Evolutionary conservation across 2,888 invertebrate genomes (phyloP).

Genomic region (Mythimna lalbum): DNA sequence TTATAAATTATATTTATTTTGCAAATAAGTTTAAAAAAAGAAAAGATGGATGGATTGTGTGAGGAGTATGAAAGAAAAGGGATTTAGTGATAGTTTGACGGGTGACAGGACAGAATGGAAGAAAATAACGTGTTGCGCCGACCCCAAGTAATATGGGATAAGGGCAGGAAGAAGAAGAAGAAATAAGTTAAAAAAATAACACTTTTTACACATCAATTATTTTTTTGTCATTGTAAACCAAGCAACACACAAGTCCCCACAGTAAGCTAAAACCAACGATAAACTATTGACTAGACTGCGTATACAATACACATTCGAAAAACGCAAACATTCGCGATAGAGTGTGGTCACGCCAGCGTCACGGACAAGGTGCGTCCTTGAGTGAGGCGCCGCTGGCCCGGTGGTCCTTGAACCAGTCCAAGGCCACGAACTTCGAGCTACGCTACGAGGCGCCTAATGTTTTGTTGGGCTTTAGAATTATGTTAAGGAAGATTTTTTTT

Average conservation of each 20-base stretch:
- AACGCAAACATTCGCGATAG: conserved; percentile 53
- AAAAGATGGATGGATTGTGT: no score
- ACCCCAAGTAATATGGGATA: no score
- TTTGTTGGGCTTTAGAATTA: conserved; percentile 18
- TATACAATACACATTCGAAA: conserved; percentile 53
- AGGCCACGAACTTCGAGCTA: conserved; percentile 54
- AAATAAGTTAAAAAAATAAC: no score
- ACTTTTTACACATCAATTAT: no score
- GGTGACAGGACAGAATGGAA: no score
- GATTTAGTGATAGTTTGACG: no score
- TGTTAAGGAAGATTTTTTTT: conserved; percentile 7
- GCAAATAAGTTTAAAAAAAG: no score
- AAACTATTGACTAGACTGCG: conserved; percentile 29
- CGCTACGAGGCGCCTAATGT: conserved; percentile 18
- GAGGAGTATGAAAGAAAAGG: no score
- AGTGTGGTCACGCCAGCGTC: conserved; percentile 37
- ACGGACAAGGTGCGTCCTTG: conserved; percentile 52
- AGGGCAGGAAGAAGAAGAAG: no score
- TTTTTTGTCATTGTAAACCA: not conserved
- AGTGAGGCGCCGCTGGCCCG: conserved; percentile 14
- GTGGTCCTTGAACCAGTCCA: conserved; percentile 53
- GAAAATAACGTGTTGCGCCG: no score
- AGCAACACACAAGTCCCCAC: not conserved
- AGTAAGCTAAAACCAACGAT: not conserved
- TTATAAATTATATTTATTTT: no score